Base-by-base conservation (phyloP, 2,113 vertebrate genomes). In the Sterrhoptilus dennistouni region DNA sequence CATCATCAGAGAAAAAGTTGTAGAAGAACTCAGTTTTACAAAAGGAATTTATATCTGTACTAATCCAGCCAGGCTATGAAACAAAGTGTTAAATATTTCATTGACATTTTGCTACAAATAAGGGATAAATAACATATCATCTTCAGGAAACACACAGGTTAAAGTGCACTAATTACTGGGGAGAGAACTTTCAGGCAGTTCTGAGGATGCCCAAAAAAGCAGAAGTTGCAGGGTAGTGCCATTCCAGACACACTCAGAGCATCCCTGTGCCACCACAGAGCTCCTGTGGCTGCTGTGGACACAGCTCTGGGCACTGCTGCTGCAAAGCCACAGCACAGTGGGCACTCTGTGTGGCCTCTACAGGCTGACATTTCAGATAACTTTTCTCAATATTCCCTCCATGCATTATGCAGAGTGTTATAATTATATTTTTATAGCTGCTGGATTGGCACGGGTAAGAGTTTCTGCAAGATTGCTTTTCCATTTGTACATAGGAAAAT, bases 381-480 rank as follows among this genome's bases (percentile, higher is more conserved):
- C 29, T 83, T 47, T 8, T 42, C 57, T 57, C 15, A 70, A 63
- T 15, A 50, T 31, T 69, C 29, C 35, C 68, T 15, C 23, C 38
- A 38, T 78, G 77, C 49, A 22, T 50, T 61, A 76, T 29, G 40
- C 60, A 81, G n/a, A 71, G 11, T 20, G 40, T 16, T 49, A 18
- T 18, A 77, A 91, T 80, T 75, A 45, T 84, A 33, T 28, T 88
- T 83, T 80, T 65, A 50, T 25, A 78, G 69, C 81, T 66, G 50
- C 63, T 89, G 69, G 28, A 74, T n/a, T 12, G 71, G 63, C 54
- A 78, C 0, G n/a, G 57, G 33, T 49, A 27, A 64, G 24, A 68
- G 83, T 75, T 95, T 83, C 91, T 92, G 69, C 35, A 54, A 87
- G 90, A 90, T 5, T 88, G 59, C 59, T 80, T 83, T 72, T 57